phyloP scores from a whole-genome alignment of 2,888 invertebrate genomes.

The Allolobophora icterica region DNA sequence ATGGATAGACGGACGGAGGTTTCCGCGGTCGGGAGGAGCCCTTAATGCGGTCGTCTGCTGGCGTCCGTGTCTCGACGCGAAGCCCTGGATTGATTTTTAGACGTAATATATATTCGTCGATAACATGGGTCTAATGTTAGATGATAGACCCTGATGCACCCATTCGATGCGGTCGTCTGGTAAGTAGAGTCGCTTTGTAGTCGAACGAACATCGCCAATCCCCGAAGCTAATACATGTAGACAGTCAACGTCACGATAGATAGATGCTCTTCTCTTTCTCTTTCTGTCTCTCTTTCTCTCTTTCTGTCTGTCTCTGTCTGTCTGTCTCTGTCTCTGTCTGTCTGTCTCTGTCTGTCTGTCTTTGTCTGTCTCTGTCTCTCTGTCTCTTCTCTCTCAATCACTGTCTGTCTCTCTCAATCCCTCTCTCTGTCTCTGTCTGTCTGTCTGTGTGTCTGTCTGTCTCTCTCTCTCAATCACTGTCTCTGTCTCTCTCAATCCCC shows the following conservation, averaged over 20 bases:
- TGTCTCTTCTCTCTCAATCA: not conserved
- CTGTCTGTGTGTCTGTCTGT: not conserved
- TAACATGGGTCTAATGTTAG: conserved; percentile 10
- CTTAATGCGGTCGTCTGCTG: not conserved
- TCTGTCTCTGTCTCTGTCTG: not conserved
- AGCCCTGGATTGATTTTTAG: not conserved
- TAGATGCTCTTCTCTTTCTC: not conserved
- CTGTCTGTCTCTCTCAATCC: not conserved
- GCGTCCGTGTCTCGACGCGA: not conserved
- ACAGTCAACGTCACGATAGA: not conserved
- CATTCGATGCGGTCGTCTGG: not conserved
- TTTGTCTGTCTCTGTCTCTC: not conserved
- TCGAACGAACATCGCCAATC: not conserved
- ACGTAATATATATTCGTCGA: not conserved
- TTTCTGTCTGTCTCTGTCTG: not conserved
- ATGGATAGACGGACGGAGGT: not conserved
- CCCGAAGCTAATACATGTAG: conserved; percentile 11
- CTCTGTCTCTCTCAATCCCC: not conserved
- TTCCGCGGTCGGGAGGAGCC: not conserved
- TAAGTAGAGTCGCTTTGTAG: not conserved
- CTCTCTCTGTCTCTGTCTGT: not conserved
- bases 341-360: not conserved
- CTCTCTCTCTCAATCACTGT: not conserved
- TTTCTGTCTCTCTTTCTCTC: not conserved
- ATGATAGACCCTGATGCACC: not conserved